Evolutionary conservation across 2,888 invertebrate species (phyloP).

Genomic region (Geophilus truncorum): DNA sequence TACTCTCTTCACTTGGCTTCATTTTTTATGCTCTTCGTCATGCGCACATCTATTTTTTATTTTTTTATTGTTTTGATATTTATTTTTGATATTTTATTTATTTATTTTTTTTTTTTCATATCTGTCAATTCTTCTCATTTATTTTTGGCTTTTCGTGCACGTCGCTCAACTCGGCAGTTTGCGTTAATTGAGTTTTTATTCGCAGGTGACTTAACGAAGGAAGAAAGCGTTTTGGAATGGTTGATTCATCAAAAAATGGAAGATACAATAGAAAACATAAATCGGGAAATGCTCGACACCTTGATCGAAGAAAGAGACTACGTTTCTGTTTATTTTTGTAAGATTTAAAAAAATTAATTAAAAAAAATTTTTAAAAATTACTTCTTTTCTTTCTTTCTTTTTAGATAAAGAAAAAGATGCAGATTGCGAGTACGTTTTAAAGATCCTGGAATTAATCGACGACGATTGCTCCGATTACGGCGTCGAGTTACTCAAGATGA

Average conservation of each 20-base stretch:
- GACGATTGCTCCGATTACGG: conserved; percentile 89
- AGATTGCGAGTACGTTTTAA: conserved; percentile 42
- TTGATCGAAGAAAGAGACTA: conserved; percentile 87
- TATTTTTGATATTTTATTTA: background rate
- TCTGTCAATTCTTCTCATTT: background rate
- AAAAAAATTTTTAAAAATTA: background rate
- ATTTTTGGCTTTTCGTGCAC: background rate
- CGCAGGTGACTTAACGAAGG: conserved; percentile 68
- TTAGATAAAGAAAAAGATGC: conserved; percentile 41
- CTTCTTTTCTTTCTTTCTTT: background rate
- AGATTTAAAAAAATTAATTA: conserved; percentile 53
- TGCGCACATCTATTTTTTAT: too few species aligned
- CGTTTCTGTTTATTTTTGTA: conserved; percentile 86
- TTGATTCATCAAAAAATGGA: conserved; percentile 86
- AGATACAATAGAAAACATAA: conserved; percentile 83
- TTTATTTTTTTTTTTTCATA: background rate
- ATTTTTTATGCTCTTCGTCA: background rate
- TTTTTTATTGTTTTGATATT: too few species aligned
- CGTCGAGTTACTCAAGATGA: conserved; percentile 81
- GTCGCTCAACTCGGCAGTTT: too few species aligned
- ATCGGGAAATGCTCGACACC: conserved; percentile 71
- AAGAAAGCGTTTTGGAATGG: conserved; percentile 80
- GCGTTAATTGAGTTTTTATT: too few species aligned
- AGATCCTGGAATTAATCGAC: conserved; percentile 79
- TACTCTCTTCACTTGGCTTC: background rate